Percentiles rank a stretch among this genome's conserved stretches.
Evolutionary conservation across 2,888 invertebrate genomes (phyloP).

Genomic region (Idaea dimidiata): DNA sequence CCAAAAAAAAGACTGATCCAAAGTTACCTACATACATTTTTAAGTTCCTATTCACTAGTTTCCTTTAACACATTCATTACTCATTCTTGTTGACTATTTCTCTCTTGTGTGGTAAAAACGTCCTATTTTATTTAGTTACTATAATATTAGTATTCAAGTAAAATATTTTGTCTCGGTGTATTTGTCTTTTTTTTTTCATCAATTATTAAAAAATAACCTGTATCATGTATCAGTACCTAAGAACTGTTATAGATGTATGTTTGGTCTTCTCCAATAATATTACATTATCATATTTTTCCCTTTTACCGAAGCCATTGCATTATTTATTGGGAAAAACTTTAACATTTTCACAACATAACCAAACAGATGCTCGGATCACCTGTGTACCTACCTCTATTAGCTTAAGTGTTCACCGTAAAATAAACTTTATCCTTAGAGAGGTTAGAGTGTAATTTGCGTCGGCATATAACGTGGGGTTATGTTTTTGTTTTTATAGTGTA

Average conservation of each 20-base stretch:
- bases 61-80: no score
- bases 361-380: slow-evolving; percentile 68
- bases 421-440: slow-evolving; percentile 36
- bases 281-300: slow-evolving; percentile 47
- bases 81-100: no score
- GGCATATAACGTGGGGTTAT: slow-evolving; percentile 22
- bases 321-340: slow-evolving; percentile 77
- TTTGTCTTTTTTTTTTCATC: no score
- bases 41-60: no score
- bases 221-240: background rate
- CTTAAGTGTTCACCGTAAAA: slow-evolving; percentile 40
- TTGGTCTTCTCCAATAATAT: slow-evolving; percentile 21
- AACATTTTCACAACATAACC: slow-evolving; percentile 71
- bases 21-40: no score
- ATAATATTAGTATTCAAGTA: no score
- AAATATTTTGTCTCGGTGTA: no score
- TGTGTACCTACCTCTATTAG: slow-evolving; percentile 60
- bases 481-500: slow-evolving; percentile 63
- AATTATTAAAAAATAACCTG: no score
- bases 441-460: slow-evolving; percentile 33
- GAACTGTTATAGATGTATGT: background rate
- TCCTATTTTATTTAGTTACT: no score
- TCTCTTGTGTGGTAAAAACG: no score
- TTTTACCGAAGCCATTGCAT: slow-evolving; percentile 55
- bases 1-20: no score